A percentile compares a stretch with the other conserved stretches of the same genome.
Conservation (phyloP, 2,113 vertebrate species). For the Pogona vitticeps region DNA sequence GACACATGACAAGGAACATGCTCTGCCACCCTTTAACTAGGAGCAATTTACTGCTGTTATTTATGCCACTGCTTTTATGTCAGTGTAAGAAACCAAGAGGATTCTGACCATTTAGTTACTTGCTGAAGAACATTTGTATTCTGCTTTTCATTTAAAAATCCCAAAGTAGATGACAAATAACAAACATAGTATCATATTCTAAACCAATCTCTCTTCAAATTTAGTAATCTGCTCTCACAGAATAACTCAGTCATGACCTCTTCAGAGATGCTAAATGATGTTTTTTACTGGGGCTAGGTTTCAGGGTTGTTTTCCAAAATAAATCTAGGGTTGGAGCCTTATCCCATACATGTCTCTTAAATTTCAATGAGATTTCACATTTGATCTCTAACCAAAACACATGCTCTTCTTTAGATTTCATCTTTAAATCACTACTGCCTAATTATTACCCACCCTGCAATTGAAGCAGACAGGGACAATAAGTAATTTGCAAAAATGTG, state of each 20-base stretch:
- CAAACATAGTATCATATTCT: too few relatives aligned
- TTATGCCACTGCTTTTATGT: too few relatives aligned
- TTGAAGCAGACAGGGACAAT: neutral
- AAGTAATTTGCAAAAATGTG: neutral
- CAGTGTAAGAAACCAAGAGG: too few relatives aligned
- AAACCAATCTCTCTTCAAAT: neutral
- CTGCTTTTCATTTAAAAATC: too few relatives aligned
- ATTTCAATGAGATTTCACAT: neutral
- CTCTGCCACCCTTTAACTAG: too few relatives aligned
- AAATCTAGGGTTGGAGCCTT: neutral
- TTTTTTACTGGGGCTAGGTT: neutral
- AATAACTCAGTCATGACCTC: neutral
- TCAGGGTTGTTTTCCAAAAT: neutral
- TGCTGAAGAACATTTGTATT: too few relatives aligned
- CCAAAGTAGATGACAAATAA: too few relatives aligned
- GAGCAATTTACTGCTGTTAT: too few relatives aligned
- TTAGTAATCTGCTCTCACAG: neutral
- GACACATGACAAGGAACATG: too few relatives aligned
- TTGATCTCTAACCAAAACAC: neutral
- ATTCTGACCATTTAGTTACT: too few relatives aligned
- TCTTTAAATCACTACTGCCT: neutral
- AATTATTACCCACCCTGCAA: neutral
- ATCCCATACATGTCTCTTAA: neutral
- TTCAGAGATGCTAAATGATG: neutral
- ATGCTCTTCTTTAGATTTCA: neutral